Evolutionary conservation across 1,140 invertebrate species (phyloP), one percentile per base, ranked within the genome.

Genomic region (Monochamus saltuarius): DNA sequence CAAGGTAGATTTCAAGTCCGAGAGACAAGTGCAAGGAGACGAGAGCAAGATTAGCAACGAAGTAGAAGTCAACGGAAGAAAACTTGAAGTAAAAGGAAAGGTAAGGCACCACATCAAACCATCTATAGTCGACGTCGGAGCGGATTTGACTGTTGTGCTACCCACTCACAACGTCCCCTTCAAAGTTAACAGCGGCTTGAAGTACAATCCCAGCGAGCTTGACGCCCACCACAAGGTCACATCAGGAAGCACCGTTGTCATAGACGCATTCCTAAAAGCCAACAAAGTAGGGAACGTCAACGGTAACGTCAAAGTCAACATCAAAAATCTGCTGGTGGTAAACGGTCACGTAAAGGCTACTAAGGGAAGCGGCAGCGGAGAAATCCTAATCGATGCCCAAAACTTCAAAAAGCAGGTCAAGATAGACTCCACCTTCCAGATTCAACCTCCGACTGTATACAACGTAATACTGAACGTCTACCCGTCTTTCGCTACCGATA

Each of bases 401-500:
- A 81, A 76, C 56, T 60, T 79, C 4, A 72, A 84, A 36, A 80
- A 83, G 7, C 86, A 87, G 64, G 76, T 89, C 35, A 87, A 87
- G 68, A 77, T 81, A 9, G 83, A 86, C 3, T 66, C 85, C 0
- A 82, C 79, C 4, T 82, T 88, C 55, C 76, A 79, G 0, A 78
- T 83, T 6, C 58, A 65, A 0, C 75, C 80, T 19, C 75, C 82
- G 1, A 83, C 83, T 0, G 77, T 76, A 8, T 85, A 83, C 64
- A 82, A 83, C 37, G 79, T 82, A 0, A 82, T 84, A 17, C 57
- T 85, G 0, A 84, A 83, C 34, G 14, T 91, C 1, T 82, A 80
- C 47, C 83, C 85, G 7, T 82, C 90, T 70, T 86, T 83, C n/a
- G 83, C 85, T 10, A 88, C 88, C 61, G 82, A 88, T 68, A 84